Evolutionary conservation across 2,888 invertebrate genomes (phyloP).

Genomic region (Spisula solida): DNA sequence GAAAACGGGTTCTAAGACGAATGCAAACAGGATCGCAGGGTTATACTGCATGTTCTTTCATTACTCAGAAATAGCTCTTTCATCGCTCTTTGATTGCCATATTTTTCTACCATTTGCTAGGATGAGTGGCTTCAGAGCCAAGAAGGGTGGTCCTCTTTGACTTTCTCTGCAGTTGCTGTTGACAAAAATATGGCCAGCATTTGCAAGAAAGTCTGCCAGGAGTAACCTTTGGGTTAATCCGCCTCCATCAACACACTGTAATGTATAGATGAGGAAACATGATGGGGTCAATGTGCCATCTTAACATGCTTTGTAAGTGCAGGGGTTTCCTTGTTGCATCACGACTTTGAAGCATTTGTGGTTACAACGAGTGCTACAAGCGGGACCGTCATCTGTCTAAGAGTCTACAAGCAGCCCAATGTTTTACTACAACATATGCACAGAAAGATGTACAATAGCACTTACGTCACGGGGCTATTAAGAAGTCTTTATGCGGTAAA

Average conservation of each 20-base stretch:
- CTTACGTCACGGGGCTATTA: slow-evolving; percentile 60
- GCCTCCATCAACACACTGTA: slow-evolving; percentile 11
- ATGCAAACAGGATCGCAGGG: slow-evolving; percentile 24
- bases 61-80: slow-evolving; percentile 38
- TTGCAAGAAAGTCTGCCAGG: slow-evolving; percentile 28
- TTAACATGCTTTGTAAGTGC: slow-evolving; percentile 21
- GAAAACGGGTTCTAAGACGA: slow-evolving; percentile 11
- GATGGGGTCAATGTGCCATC: slow-evolving; percentile 17
- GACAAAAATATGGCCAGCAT: slow-evolving; percentile 26
- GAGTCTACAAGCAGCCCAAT: slow-evolving; percentile 16
- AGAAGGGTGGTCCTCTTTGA: slow-evolving; percentile 2
- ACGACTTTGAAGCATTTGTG: slow-evolving; percentile 48
- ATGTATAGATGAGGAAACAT: slow-evolving; percentile 34
- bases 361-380: slow-evolving; percentile 31
- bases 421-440: slow-evolving; percentile 20
- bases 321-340: slow-evolving; percentile 34
- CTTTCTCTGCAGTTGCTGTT: slow-evolving; percentile 17
- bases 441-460: slow-evolving; percentile 13
- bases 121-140: slow-evolving; percentile 20
- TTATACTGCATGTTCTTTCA: slow-evolving; percentile 21
- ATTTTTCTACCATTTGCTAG: background rate
- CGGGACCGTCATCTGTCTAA: slow-evolving; percentile 38
- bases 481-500: slow-evolving; percentile 60
- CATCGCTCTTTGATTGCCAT: slow-evolving; percentile 10
- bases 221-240: slow-evolving; percentile 45